Conservation (phyloP, 1,140 invertebrate species). For the Procambarus virginalis region DNA sequence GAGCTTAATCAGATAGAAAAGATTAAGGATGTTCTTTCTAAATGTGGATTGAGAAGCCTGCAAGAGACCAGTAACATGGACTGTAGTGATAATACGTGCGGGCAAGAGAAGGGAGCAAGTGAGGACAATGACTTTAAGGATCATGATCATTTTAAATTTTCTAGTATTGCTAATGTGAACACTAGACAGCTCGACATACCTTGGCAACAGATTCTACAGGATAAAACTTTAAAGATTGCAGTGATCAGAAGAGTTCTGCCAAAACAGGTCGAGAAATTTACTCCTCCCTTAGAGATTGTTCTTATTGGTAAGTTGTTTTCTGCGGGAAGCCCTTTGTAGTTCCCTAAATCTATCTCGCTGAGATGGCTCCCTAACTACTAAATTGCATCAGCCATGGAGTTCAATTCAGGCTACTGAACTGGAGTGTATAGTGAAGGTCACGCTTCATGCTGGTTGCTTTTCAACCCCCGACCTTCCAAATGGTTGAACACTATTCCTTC, state of each 20-base stretch:
- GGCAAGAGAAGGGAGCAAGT: neutral
- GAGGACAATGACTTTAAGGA: neutral
- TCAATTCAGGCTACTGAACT: too few relatives aligned
- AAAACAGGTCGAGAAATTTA: slow-evolving; percentile 14
- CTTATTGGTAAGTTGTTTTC: neutral
- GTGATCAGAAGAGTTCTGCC: slow-evolving; percentile 19
- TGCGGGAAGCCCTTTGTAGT: too few relatives aligned
- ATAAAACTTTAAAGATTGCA: slow-evolving; percentile 17
- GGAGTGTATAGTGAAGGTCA: too few relatives aligned
- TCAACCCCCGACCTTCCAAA: too few relatives aligned
- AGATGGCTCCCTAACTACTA: too few relatives aligned
- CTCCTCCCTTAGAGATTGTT: neutral
- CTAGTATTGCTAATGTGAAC: neutral
- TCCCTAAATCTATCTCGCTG: too few relatives aligned
- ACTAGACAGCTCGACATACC: neutral
- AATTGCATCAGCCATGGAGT: too few relatives aligned
- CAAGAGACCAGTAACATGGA: neutral
- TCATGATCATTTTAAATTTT: neutral
- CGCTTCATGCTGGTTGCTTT: too few relatives aligned
- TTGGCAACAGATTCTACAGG: neutral
- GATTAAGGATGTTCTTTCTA: neutral
- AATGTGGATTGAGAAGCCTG: neutral
- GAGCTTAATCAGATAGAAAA: neutral
- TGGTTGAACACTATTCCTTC: too few relatives aligned
- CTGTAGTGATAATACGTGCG: neutral